These are phyloP conservation scores for Aethes cnicana DNA, from an alignment of 2,888 invertebrate species.

Conservation along the genomic window DNA sequence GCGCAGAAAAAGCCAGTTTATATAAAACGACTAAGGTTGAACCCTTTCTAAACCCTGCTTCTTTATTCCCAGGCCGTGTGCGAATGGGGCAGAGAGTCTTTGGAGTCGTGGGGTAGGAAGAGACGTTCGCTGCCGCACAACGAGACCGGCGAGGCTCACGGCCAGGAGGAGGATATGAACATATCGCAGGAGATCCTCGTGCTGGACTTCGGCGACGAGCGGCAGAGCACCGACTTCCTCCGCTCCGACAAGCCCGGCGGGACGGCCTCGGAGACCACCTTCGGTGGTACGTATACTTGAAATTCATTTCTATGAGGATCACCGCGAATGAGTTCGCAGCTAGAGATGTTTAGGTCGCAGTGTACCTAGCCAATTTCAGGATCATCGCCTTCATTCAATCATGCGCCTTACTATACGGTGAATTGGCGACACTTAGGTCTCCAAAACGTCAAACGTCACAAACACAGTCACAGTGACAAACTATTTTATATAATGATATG, in stretches of 20 bases:
- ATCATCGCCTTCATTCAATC: too few species aligned
- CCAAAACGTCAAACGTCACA: too few species aligned
- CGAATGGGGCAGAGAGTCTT: conserved; percentile 94
- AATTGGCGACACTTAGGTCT: too few species aligned
- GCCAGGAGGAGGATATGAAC: conserved; percentile 92
- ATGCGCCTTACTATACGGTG: too few species aligned
- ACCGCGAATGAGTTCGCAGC: too few species aligned
- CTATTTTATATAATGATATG: too few species aligned
- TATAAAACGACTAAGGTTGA: background rate
- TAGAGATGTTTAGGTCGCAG: too few species aligned
- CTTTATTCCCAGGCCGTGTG: conserved; percentile 87
- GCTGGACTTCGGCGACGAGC: conserved; percentile 94
- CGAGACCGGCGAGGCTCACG: conserved; percentile 84
- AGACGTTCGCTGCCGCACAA: conserved; percentile 85
- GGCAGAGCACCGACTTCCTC: conserved; percentile 90
- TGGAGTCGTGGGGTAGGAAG: conserved; percentile 95
- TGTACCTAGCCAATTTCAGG: too few species aligned
- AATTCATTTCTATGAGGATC: too few species aligned
- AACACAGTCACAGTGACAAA: too few species aligned
- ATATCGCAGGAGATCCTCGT: conserved; percentile 96
- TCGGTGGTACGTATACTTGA: conserved; percentile 86
- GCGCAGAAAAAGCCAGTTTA: too few species aligned
- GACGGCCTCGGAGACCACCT: conserved; percentile 84
- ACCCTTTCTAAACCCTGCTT: background rate
- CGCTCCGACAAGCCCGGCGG: conserved; percentile 88